Evolutionary conservation across 2,888 invertebrate genomes (phyloP).

Genomic region (Chamaedrilus cognettii): DNA sequence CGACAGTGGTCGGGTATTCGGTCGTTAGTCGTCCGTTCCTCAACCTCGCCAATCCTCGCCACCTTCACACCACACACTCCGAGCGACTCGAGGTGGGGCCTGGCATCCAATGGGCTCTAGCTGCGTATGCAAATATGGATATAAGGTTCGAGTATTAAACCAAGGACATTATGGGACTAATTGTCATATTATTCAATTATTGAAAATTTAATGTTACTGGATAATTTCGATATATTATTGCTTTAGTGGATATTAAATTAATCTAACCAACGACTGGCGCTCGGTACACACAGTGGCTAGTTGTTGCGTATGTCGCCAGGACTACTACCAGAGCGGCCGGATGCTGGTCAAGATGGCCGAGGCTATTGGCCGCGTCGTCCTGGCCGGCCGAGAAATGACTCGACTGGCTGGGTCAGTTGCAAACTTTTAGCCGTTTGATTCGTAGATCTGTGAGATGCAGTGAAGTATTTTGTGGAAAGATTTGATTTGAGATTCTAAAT

Average conservation of each 20-base stretch:
- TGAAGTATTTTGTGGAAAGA: too few relatives aligned
- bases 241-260: neutral
- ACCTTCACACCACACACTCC: constrained; percentile 70
- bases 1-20: constrained; percentile 94
- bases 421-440: too few relatives aligned
- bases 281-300: neutral
- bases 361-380: constrained; percentile 91
- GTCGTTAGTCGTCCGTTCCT: constrained; percentile 95
- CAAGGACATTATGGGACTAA: too few relatives aligned
- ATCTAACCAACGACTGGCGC: neutral
- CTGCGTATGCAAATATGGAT: constrained; percentile 1
- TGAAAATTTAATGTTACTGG: too few relatives aligned
- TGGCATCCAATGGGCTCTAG: too few relatives aligned
- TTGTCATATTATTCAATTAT: too few relatives aligned
- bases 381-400: constrained; percentile 94
- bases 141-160: too few relatives aligned
- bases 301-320: constrained; percentile 62
- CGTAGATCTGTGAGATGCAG: too few relatives aligned
- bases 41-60: constrained; percentile 69
- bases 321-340: constrained; percentile 95
- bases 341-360: constrained; percentile 96
- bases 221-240: neutral
- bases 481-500: too few relatives aligned
- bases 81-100: constrained; percentile 83
- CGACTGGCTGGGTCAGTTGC: constrained; percentile 77